Percentiles rank a stretch among this genome's conserved stretches.
phyloP scores from a whole-genome alignment of 2,113 vertebrate genomes.

The Australoheros scitulus region DNA sequence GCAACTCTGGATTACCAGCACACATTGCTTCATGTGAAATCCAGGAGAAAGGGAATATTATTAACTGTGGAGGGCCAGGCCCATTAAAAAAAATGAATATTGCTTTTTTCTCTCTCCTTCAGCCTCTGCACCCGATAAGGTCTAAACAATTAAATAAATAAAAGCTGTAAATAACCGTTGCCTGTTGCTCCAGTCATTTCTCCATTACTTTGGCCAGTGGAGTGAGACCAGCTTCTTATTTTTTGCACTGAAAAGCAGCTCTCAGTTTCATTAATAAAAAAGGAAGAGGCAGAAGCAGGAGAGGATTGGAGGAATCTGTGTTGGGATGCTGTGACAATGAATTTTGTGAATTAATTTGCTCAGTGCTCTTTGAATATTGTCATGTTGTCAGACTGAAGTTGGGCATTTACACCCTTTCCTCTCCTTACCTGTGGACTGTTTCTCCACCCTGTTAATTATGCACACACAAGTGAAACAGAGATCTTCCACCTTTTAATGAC shows the following conservation, averaged over 20 bases:
- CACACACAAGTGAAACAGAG: background rate
- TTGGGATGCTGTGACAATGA: slow-evolving; percentile 3
- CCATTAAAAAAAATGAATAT: slow-evolving; percentile 73
- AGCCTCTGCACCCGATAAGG: slow-evolving; percentile 51
- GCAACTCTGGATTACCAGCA: slow-evolving; percentile 23
- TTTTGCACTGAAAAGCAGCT: slow-evolving; percentile 72
- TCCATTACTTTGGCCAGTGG: slow-evolving; percentile 75
- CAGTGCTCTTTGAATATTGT: slow-evolving; percentile 19
- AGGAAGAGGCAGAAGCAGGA: slow-evolving; percentile 3
- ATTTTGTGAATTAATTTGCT: slow-evolving; percentile 24
- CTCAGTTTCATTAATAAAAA: slow-evolving; percentile 61
- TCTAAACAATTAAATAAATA: slow-evolving; percentile 75
- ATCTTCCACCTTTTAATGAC: slow-evolving; percentile 15
- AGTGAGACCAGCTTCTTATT: slow-evolving; percentile 75
- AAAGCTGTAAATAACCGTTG: slow-evolving; percentile 66
- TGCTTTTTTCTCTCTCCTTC: slow-evolving; percentile 50
- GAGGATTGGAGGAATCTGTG: background rate
- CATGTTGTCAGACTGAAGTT: background rate
- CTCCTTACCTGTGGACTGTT: background rate
- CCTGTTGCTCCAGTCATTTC: slow-evolving; percentile 72
- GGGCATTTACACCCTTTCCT: background rate
- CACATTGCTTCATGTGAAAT: slow-evolving; percentile 30
- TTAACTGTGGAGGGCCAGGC: slow-evolving; percentile 56
- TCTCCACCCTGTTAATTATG: background rate
- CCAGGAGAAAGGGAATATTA: slow-evolving; percentile 51